A percentile compares a stretch with the other conserved stretches of the same genome.
These are phyloP conservation scores for Heterohyrax brucei DNA, from an alignment of 2,797 vertebrate genomes.

Conservation along the genomic window DNA sequence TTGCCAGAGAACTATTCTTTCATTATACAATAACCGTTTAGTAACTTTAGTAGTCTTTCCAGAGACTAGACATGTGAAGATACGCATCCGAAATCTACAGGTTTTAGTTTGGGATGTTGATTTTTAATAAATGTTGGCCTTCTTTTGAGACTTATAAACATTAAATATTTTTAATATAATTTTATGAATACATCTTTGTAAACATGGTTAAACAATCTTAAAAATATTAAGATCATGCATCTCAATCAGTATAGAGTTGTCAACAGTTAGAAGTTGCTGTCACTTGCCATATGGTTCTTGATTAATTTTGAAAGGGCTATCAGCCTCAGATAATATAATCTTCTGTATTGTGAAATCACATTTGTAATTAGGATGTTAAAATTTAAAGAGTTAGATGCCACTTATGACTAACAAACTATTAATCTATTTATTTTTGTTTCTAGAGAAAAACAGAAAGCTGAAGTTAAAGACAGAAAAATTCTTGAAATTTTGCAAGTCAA, in stretches of 20 bases:
- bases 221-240: constrained; percentile 60
- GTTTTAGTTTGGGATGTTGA: background rate
- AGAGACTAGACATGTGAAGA: background rate
- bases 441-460: constrained; percentile 97
- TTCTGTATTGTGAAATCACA: constrained; percentile 89
- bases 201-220: constrained; percentile 55
- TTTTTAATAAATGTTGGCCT: constrained; percentile 8
- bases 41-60: background rate
- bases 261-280: constrained; percentile 89
- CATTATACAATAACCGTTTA: background rate
- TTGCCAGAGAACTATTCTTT: background rate
- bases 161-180: constrained; percentile 37
- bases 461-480: constrained; percentile 96
- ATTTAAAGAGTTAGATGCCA: constrained; percentile 88
- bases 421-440: constrained; percentile 87
- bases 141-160: constrained; percentile 28
- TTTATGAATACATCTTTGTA: background rate
- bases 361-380: constrained; percentile 88
- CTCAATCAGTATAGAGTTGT: constrained; percentile 87
- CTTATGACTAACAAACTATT: constrained; percentile 88
- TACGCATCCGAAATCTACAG: background rate
- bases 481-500: constrained; percentile 97
- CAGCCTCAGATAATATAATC: constrained; percentile 90
- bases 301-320: constrained; percentile 90
- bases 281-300: constrained; percentile 90